Percentiles rank a stretch among this genome's conserved stretches.
These are phyloP conservation scores for Centrocercus urophasianus DNA, from an alignment of 2,113 vertebrate genomes.

Conservation along the genomic window DNA sequence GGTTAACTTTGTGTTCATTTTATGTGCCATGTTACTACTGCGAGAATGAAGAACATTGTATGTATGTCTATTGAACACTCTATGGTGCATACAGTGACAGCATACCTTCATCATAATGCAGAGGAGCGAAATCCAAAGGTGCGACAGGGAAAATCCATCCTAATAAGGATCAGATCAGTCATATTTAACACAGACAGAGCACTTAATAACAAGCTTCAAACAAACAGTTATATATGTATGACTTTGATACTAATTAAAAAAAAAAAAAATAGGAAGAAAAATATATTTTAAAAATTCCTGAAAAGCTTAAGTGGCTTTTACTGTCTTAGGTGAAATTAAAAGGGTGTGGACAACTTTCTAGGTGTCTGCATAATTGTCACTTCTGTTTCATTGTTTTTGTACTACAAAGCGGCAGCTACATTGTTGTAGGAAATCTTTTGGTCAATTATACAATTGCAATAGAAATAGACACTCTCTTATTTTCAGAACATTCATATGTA, in stretches of 20 bases:
- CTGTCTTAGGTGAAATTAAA: slow-evolving; percentile 8
- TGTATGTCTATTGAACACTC: background rate
- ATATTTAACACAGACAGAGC: background rate
- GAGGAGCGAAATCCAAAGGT: background rate
- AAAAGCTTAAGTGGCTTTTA: background rate
- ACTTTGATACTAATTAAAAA: background rate
- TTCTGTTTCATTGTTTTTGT: slow-evolving; percentile 28
- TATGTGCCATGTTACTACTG: background rate
- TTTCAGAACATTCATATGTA: slow-evolving; percentile 79
- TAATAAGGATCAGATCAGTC: background rate
- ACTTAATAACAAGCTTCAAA: background rate
- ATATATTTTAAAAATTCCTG: background rate
- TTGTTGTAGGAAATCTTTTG: slow-evolving; percentile 44
- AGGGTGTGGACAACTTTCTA: background rate
- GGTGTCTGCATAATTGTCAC: slow-evolving; percentile 4
- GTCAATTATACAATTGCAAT: slow-evolving; percentile 64
- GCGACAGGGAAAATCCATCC: background rate
- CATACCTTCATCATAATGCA: slow-evolving; percentile 20
- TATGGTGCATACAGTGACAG: accelerated
- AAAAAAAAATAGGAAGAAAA: background rate
- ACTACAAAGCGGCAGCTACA: background rate
- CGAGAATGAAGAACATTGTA: background rate
- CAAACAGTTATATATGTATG: background rate
- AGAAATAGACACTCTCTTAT: slow-evolving; percentile 73
- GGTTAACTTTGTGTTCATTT: background rate